phyloP scores from a whole-genome alignment of 37 sponge, comb jelly and placozoan genomes.

The Geodia barretti region DNA sequence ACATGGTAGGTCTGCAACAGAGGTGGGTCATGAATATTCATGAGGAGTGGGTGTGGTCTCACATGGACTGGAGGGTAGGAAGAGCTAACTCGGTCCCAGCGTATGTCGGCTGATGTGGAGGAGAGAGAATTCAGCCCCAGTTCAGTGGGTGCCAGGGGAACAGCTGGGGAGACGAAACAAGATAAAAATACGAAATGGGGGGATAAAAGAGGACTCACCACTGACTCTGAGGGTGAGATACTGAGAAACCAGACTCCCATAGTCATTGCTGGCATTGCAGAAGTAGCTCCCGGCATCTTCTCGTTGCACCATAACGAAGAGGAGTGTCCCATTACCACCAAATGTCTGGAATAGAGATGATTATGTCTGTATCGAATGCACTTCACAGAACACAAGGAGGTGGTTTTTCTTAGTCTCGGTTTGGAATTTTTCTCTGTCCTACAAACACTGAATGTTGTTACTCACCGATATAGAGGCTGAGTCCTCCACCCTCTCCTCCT shows the following conservation, averaged over 20 bases:
- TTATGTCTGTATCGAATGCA: too few relatives aligned
- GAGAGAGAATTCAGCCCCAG: not conserved
- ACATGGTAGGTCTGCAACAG: not conserved
- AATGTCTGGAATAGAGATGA: too few relatives aligned
- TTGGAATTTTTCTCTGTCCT: too few relatives aligned
- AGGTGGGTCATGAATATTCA: not conserved
- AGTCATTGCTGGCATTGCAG: constrained; percentile 14
- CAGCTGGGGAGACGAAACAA: constrained; percentile 3
- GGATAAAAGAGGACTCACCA: constrained; percentile 11
- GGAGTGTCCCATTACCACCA: constrained; percentile 11
- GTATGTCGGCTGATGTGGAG: constrained; percentile 2
- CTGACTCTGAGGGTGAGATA: not conserved
- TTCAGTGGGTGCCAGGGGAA: constrained; percentile 19
- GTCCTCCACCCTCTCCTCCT: too few relatives aligned
- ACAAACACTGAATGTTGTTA: too few relatives aligned
- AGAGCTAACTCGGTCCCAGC: not conserved
- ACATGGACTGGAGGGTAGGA: not conserved
- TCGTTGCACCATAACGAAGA: not conserved
- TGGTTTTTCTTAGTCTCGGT: too few relatives aligned
- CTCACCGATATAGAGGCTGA: too few relatives aligned
- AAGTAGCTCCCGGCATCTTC: constrained; percentile 14
- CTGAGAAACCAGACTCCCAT: not conserved
- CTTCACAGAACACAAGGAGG: too few relatives aligned
- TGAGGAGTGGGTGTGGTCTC: not conserved
- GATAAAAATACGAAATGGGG: not conserved